These are phyloP conservation scores for Nicator chloris DNA, from an alignment of 2,113 vertebrate genomes.

Conservation along the genomic window DNA sequence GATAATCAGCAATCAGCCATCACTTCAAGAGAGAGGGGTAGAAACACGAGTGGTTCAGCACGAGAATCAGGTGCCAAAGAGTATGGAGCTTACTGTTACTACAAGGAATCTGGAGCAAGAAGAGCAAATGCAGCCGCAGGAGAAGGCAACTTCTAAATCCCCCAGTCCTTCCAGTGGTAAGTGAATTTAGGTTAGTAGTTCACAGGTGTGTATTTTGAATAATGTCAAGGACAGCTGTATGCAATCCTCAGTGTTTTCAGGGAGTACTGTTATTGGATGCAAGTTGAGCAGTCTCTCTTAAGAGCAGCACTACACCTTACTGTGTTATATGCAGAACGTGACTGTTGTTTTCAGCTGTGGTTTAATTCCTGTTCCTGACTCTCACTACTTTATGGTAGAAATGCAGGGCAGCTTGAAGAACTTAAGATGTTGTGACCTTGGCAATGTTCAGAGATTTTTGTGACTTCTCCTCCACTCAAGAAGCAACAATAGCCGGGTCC, in stretches of 20 bases:
- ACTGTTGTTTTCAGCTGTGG: background rate
- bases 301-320: background rate
- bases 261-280: background rate
- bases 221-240: background rate
- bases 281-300: background rate
- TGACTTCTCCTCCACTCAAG: background rate
- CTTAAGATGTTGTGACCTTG: background rate
- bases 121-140: background rate
- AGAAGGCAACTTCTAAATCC: conserved; percentile 28
- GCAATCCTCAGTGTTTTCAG: background rate
- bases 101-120: background rate
- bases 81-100: background rate
- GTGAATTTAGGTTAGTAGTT: conserved; percentile 19
- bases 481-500: background rate
- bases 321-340: background rate
- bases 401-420: background rate
- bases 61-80: background rate
- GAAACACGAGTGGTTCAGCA: background rate
- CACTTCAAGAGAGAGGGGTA: background rate
- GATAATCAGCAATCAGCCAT: background rate
- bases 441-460: background rate
- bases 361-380: background rate
- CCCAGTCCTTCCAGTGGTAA: conserved; percentile 86
- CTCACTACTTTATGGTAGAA: background rate
- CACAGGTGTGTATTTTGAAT: background rate